These are phyloP conservation scores for Cyprinodon diabolis DNA, from an alignment of 2,797 vertebrate species.

Conservation along the genomic window DNA sequence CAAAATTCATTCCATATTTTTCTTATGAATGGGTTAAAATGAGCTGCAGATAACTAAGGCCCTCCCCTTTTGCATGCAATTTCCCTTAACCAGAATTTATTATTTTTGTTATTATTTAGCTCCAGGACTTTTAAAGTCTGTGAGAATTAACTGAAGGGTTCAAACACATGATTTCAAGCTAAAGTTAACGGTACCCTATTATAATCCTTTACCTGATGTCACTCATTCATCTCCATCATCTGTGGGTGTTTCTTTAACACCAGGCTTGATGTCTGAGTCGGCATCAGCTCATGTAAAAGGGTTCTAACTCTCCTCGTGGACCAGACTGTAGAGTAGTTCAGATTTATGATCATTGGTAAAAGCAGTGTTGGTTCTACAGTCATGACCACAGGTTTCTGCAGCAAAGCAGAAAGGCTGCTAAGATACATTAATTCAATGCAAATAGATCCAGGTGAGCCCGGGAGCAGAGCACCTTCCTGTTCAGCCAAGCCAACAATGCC, in stretches of 20 bases:
- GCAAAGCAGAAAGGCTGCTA: too few species aligned
- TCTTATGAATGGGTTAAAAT: background rate
- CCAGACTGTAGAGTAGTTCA: background rate
- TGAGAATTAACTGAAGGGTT: too few species aligned
- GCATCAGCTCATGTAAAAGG: constrained; percentile 48
- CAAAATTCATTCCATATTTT: too few species aligned
- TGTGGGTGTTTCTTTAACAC: background rate
- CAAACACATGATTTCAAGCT: too few species aligned
- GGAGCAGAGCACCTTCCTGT: too few species aligned
- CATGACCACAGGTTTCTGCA: background rate
- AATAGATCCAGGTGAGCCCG: too few species aligned
- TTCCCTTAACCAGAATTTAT: too few species aligned
- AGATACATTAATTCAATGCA: too few species aligned
- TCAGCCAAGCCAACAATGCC: too few species aligned
- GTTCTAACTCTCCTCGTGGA: background rate
- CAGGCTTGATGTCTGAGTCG: constrained; percentile 24
- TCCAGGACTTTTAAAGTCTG: too few species aligned
- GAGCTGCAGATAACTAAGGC: background rate
- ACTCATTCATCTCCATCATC: background rate
- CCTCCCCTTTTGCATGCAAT: too few species aligned
- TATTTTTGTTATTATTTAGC: too few species aligned
- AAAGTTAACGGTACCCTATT: background rate
- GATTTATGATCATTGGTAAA: background rate
- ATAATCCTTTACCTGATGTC: background rate
- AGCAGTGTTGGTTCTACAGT: background rate